Conservation (phyloP, 2,797 vertebrate genomes). For the Prionace glauca region DNA sequence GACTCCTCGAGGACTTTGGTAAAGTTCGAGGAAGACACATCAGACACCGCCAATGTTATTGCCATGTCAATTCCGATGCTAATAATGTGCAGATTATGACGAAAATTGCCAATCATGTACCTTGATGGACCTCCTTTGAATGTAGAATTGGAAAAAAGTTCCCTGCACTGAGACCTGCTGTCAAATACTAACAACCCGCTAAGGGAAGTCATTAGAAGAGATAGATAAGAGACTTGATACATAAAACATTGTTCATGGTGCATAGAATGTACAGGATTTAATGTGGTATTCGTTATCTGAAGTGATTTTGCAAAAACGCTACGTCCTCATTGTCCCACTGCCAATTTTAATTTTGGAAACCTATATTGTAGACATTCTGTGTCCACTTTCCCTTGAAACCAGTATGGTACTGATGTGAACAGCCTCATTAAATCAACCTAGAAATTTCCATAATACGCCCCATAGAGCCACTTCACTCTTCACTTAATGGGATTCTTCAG, state of each 20-base stretch:
- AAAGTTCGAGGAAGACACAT: slow-evolving; percentile 83
- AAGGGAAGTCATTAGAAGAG: slow-evolving; percentile 99
- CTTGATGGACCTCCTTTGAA: slow-evolving; percentile 98
- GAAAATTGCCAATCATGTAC: slow-evolving; percentile 99
- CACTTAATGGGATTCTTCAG: slow-evolving; percentile 83
- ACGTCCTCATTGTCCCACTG: slow-evolving; percentile 74
- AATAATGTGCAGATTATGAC: slow-evolving; percentile 99
- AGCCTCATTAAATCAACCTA: slow-evolving; percentile 87
- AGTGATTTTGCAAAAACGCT: slow-evolving; percentile 70
- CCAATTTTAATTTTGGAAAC: slow-evolving; percentile 77
- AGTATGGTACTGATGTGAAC: slow-evolving; percentile 78
- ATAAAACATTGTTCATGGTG: slow-evolving; percentile 91
- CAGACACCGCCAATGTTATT: slow-evolving; percentile 78
- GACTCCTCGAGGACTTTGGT: slow-evolving; percentile 74
- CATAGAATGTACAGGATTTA: slow-evolving; percentile 83
- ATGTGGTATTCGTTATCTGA: slow-evolving; percentile 79
- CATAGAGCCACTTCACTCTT: slow-evolving; percentile 78
- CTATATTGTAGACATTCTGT: slow-evolving; percentile 60
- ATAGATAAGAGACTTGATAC: slow-evolving; percentile 94
- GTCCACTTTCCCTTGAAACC: slow-evolving; percentile 74
- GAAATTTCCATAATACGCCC: slow-evolving; percentile 91
- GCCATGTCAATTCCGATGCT: slow-evolving; percentile 97
- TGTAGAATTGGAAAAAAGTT: slow-evolving; percentile 88
- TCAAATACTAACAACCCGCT: slow-evolving; percentile 99
- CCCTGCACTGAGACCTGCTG: slow-evolving; percentile 96